These are phyloP conservation scores for Deroplatys truncata DNA, from an alignment of 2,888 invertebrate genomes.

Conservation along the genomic window DNA sequence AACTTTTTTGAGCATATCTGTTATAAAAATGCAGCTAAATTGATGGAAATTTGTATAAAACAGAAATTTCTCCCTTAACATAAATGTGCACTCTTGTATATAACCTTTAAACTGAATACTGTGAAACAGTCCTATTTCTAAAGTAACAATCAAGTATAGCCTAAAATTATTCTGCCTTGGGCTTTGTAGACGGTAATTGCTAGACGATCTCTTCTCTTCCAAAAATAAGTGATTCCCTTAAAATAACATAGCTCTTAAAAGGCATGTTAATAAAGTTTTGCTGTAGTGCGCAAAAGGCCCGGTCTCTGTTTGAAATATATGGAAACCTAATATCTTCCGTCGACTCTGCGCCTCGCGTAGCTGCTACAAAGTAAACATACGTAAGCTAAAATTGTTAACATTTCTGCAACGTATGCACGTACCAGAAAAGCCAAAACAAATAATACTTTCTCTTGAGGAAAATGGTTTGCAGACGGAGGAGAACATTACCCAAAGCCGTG, in stretches of 20 bases:
- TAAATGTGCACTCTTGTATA: no score
- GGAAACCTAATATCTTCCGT: neutral
- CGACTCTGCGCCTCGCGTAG: neutral
- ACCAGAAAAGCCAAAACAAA: neutral
- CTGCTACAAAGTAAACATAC: neutral
- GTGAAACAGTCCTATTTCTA: no score
- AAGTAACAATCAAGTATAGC: no score
- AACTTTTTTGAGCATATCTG: no score
- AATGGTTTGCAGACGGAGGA: neutral
- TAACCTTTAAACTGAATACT: no score
- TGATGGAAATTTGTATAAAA: no score
- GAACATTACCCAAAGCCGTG: neutral
- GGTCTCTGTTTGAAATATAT: neutral
- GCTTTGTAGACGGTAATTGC: no score
- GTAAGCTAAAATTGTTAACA: neutral
- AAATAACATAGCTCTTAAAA: neutral
- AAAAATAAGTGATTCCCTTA: neutral
- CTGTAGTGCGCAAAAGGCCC: no score
- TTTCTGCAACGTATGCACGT: neutral
- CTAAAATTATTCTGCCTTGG: no score
- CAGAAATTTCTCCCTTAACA: no score
- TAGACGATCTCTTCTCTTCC: no score
- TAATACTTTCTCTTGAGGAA: neutral
- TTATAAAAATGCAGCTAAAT: no score
- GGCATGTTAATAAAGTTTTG: neutral